Percentiles rank a stretch among this genome's conserved stretches.
These are phyloP conservation scores for Drosophila parthenogenetica DNA, from an alignment of 2,888 invertebrate genomes.

Conservation along the genomic window DNA sequence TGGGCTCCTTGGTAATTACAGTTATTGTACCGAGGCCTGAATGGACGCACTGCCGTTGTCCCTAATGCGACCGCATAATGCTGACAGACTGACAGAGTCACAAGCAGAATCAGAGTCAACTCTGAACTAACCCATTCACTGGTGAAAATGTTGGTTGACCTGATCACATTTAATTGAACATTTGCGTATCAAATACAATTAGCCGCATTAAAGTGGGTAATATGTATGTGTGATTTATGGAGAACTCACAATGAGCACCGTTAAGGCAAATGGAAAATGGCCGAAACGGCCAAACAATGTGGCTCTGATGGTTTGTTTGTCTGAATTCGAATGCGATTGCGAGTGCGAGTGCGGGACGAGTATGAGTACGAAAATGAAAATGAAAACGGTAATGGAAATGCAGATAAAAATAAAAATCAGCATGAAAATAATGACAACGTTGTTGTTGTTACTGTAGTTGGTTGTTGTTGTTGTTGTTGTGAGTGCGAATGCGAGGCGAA, in stretches of 20 bases:
- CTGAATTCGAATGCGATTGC: not conserved
- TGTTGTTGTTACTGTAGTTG: conserved; percentile 15
- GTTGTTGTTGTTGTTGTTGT: conserved; percentile 30
- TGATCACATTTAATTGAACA: conserved; percentile 63
- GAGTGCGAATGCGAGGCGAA: conserved; percentile 58
- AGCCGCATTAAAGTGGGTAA: conserved; percentile 69
- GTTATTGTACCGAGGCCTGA: conserved; percentile 55
- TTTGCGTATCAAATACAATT: conserved; percentile 79
- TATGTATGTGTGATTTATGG: conserved; percentile 74
- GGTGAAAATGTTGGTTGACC: conserved; percentile 10
- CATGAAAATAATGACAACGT: conserved; percentile 79
- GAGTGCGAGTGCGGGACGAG: not conserved
- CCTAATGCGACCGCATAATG: conserved; percentile 27
- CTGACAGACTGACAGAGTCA: conserved; percentile 13
- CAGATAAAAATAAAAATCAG: conserved; percentile 81
- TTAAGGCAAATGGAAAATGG: conserved; percentile 45
- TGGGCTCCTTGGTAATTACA: conserved; percentile 61
- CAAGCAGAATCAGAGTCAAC: not conserved
- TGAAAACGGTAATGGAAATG: conserved; percentile 79
- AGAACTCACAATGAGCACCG: conserved; percentile 22
- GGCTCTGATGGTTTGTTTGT: conserved; percentile 1
- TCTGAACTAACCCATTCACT: conserved; percentile 18
- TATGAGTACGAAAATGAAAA: conserved; percentile 43
- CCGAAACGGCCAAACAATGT: conserved; percentile 24
- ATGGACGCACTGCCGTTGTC: conserved; percentile 44